Evolutionary conservation across 2,888 invertebrate species (phyloP).

Genomic region (Mythimna loreyi): DNA sequence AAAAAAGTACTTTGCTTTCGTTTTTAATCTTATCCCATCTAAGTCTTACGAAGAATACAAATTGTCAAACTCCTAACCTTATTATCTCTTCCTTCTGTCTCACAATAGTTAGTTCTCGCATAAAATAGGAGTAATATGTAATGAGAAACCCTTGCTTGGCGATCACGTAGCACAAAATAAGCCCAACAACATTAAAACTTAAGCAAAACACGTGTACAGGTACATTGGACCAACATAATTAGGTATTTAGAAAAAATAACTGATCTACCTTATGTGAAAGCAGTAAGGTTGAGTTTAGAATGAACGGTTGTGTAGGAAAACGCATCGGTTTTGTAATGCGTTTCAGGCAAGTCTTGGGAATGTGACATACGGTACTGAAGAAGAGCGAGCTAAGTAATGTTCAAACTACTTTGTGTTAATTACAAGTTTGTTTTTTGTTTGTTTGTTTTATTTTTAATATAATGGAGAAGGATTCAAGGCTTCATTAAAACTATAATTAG

Average conservation of each 20-base stretch:
- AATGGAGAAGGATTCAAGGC: no score
- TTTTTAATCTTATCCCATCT: slow-evolving; percentile 16
- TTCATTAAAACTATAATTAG: not conserved
- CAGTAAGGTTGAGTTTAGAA: slow-evolving; percentile 51
- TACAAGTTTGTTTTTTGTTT: not conserved
- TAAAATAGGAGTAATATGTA: slow-evolving; percentile 69
- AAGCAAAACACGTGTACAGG: slow-evolving; percentile 73
- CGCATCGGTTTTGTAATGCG: slow-evolving; percentile 62
- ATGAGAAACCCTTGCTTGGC: slow-evolving; percentile 67
- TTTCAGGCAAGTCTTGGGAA: slow-evolving; percentile 66
- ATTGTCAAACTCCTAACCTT: slow-evolving; percentile 36
- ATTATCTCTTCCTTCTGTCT: slow-evolving; percentile 31
- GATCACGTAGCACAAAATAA: slow-evolving; percentile 77
- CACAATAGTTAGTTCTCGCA: slow-evolving; percentile 49
- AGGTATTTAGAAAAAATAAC: slow-evolving; percentile 26
- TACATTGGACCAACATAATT: slow-evolving; percentile 57
- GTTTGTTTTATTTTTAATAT: no score
- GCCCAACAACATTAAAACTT: slow-evolving; percentile 75
- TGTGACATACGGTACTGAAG: slow-evolving; percentile 58
- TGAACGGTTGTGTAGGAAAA: slow-evolving; percentile 49
- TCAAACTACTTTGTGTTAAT: not conserved
- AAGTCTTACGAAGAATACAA: slow-evolving; percentile 18
- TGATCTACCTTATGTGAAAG: slow-evolving; percentile 34
- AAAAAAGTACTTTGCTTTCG: not conserved
- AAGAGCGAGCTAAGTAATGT: not conserved